Evolutionary conservation across 2,888 invertebrate genomes (phyloP).

Genomic region (Notocelia uddmanniana): DNA sequence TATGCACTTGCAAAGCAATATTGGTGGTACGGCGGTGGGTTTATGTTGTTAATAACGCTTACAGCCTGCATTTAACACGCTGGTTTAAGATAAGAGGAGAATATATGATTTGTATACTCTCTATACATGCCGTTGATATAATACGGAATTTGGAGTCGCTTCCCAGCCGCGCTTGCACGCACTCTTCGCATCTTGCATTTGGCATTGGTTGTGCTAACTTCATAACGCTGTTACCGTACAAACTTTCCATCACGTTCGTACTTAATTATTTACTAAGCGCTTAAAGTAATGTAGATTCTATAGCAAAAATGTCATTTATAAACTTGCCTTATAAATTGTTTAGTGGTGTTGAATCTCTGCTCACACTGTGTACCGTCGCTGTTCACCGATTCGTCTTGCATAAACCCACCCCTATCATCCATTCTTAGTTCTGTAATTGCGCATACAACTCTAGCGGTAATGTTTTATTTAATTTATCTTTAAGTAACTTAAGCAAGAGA

Average conservation of each 20-base stretch:
- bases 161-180: constrained; percentile 28
- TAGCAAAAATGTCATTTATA: constrained; percentile 17
- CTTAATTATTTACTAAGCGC: constrained; percentile 10
- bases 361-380: constrained; percentile 54
- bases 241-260: constrained; percentile 7
- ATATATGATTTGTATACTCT: constrained; percentile 18
- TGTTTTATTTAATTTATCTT: constrained; percentile 28
- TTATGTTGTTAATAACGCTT: constrained; percentile 80
- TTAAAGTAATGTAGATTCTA: constrained; percentile 9
- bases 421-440: constrained; percentile 49
- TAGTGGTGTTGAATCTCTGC: constrained; percentile 69
- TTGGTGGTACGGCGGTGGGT: constrained; percentile 80
- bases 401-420: constrained; percentile 80
- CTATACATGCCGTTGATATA: neutral
- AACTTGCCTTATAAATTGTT: neutral
- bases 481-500: constrained; percentile 26
- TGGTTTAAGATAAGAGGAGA: constrained; percentile 65
- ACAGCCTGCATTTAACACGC: constrained; percentile 66
- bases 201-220: constrained; percentile 57
- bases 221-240: constrained; percentile 48
- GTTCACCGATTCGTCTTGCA: constrained; percentile 53
- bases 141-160: neutral
- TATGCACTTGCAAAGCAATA: constrained; percentile 71
- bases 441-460: constrained; percentile 34
- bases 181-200: constrained; percentile 63